These are phyloP conservation scores for Arenicola marina DNA, from an alignment of 2,888 invertebrate genomes.

Conservation along the genomic window DNA sequence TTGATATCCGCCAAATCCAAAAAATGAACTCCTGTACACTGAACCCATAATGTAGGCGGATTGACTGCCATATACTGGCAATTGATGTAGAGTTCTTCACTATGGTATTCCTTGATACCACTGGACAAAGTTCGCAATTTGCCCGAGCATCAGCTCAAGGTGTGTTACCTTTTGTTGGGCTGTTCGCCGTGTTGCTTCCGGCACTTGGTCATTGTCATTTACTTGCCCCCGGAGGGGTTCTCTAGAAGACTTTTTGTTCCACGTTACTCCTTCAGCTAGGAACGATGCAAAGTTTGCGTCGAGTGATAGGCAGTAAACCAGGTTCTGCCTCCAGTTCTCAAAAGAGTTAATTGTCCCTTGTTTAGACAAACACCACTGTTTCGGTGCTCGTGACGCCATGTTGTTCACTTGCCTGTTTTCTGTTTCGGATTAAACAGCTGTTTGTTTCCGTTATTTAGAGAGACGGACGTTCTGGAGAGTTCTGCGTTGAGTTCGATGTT, in stretches of 20 bases:
- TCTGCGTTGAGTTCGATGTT: no score
- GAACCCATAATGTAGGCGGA: conserved; percentile 3
- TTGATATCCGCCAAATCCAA: background rate
- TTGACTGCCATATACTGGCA: background rate
- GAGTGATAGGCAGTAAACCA: background rate
- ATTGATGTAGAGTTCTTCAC: conserved; percentile 3
- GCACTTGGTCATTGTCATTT: background rate
- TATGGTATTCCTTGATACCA: background rate
- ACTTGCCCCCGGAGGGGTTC: background rate
- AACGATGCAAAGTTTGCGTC: background rate
- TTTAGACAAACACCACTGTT: conserved; percentile 2
- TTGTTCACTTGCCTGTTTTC: no score
- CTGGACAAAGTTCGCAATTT: conserved; percentile 3
- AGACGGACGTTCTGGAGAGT: no score
- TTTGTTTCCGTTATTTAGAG: no score
- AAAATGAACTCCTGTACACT: background rate
- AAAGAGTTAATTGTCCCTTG: background rate
- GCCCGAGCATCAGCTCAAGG: conserved; percentile 4
- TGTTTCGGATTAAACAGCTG: no score
- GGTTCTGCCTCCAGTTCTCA: conserved; percentile 6
- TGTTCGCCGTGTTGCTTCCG: background rate
- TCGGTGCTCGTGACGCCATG: no score
- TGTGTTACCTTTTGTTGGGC: background rate
- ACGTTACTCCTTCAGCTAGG: background rate
- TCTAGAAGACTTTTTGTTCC: background rate